These are phyloP conservation scores for Euwallacea fornicatus DNA, from an alignment of 1,140 invertebrate genomes.

Conservation along the genomic window DNA sequence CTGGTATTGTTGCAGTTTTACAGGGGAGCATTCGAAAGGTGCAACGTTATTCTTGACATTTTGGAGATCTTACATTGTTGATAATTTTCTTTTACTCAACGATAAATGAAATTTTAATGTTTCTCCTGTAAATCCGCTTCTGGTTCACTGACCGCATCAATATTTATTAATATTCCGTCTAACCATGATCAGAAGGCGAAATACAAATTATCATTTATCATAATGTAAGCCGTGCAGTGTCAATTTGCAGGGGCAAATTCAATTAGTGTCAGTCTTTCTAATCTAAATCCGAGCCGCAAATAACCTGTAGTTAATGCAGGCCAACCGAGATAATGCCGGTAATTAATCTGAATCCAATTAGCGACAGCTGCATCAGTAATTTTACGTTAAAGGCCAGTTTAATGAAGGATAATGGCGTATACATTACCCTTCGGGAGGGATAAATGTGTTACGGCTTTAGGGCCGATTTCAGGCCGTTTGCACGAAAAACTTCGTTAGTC, in stretches of 20 bases:
- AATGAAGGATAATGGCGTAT: slow-evolving; percentile 21
- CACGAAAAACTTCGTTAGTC: neutral
- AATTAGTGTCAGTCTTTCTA: slow-evolving; percentile 46
- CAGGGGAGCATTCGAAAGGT: neutral
- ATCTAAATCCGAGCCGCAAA: slow-evolving; percentile 39
- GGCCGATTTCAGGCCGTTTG: slow-evolving; percentile 1
- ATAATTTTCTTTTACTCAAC: too few relatives aligned
- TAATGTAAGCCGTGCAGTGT: slow-evolving; percentile 43
- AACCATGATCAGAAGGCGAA: slow-evolving; percentile 1
- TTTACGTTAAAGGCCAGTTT: slow-evolving; percentile 29
- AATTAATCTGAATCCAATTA: slow-evolving; percentile 42
- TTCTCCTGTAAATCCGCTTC: too few relatives aligned
- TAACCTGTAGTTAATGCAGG: slow-evolving; percentile 31
- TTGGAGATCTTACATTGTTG: too few relatives aligned
- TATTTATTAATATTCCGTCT: too few relatives aligned
- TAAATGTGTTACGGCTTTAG: slow-evolving; percentile 5
- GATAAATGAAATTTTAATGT: too few relatives aligned
- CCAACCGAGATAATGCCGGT: slow-evolving; percentile 32
- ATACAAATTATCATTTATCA: slow-evolving; percentile 47
- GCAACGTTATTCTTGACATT: too few relatives aligned
- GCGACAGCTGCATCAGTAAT: slow-evolving; percentile 30
- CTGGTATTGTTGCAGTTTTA: neutral
- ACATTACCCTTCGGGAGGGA: slow-evolving; percentile 20
- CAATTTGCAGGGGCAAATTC: slow-evolving; percentile 41
- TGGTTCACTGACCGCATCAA: neutral